phyloP scores from a whole-genome alignment of 2,888 invertebrate genomes.

The Cyclophora albipunctata region DNA sequence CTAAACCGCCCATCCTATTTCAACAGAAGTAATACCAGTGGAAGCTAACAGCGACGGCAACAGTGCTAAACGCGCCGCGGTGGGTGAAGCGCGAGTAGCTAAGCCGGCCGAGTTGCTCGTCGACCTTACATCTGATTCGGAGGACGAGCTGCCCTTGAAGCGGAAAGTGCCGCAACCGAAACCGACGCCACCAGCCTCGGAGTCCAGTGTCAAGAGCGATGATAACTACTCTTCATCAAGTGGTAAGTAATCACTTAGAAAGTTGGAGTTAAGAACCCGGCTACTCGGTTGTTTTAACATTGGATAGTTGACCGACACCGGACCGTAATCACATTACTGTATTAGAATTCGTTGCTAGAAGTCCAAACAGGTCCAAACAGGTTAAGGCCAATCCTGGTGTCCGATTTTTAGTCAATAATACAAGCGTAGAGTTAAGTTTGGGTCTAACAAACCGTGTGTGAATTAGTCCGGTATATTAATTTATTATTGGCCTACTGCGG shows the following conservation, averaged over 20 bases:
- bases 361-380: too few species aligned
- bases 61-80: conserved; percentile 50
- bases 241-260: conserved; percentile 27
- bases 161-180: conserved; percentile 67
- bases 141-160: conserved; percentile 80
- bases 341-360: too few species aligned
- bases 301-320: too few species aligned
- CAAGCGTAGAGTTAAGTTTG: too few species aligned
- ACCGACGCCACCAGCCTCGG: conserved; percentile 54
- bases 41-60: conserved; percentile 35
- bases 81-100: conserved; percentile 54
- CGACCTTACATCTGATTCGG: conserved; percentile 85
- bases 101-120: conserved; percentile 68
- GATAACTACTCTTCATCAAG: conserved; percentile 56
- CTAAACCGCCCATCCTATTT: background rate
- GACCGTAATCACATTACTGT: too few species aligned
- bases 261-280: too few species aligned
- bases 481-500: too few species aligned
- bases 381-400: too few species aligned
- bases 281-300: too few species aligned
- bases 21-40: conserved; percentile 67
- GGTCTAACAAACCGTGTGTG: too few species aligned
- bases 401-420: too few species aligned
- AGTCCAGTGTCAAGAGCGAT: conserved; percentile 39
- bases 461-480: too few species aligned